phyloP scores from a whole-genome alignment of 2,113 vertebrate species.

The Salvelinus fontinalis region DNA sequence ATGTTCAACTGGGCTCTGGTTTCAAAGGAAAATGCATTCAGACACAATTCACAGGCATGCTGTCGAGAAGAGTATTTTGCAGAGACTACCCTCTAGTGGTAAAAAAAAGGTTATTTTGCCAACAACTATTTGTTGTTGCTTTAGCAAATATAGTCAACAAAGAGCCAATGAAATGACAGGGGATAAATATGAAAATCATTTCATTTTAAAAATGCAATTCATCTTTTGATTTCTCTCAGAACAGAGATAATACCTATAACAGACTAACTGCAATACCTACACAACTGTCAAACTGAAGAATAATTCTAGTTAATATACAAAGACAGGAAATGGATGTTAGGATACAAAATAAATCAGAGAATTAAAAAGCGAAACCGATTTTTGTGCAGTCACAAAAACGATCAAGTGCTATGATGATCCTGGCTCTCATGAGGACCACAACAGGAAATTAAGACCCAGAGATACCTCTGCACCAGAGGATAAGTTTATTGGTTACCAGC shows the following conservation, averaged over 20 bases:
- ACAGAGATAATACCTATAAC: neutral
- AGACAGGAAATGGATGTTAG: neutral
- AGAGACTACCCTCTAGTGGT: conserved; percentile 56
- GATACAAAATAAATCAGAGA: neutral
- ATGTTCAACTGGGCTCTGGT: neutral
- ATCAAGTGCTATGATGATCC: no score
- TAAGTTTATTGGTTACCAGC: no score
- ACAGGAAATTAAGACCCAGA: no score
- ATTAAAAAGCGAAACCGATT: neutral
- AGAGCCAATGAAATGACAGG: neutral
- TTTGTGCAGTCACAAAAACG: neutral
- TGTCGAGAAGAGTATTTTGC: neutral
- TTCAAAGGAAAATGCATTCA: neutral
- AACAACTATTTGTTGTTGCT: neutral
- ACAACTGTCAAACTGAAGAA: neutral
- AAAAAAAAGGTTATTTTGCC: neutral
- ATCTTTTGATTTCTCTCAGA: no score
- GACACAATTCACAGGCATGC: neutral
- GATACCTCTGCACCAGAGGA: no score
- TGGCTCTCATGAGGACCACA: no score
- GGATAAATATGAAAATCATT: neutral
- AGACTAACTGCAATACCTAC: neutral
- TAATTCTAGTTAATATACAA: no score
- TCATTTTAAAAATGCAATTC: neutral
- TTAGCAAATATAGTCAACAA: neutral